phyloP scores from a whole-genome alignment of 2,888 invertebrate genomes.

The Parasteatoda lunata region DNA sequence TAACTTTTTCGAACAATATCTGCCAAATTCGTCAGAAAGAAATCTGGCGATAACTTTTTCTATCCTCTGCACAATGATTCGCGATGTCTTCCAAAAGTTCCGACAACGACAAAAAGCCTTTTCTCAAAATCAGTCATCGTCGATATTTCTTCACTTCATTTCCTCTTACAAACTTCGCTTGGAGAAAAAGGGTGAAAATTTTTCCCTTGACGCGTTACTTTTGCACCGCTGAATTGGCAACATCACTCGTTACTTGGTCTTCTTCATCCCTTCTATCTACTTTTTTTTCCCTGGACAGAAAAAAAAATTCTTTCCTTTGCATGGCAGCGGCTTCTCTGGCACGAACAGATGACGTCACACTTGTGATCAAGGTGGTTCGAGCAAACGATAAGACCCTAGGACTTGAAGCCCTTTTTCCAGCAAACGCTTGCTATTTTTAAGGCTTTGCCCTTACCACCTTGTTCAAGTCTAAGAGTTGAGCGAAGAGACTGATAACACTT shows the following conservation, averaged over 20 bases:
- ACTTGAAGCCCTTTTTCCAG: not conserved
- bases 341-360: slow-evolving; percentile 48
- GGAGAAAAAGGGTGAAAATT: slow-evolving; percentile 17
- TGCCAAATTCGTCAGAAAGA: not conserved
- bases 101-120: not conserved
- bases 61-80: not conserved
- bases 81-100: not conserved
- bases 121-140: not conserved
- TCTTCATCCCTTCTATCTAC: not conserved
- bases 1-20: not conserved
- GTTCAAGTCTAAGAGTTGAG: not conserved
- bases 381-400: slow-evolving; percentile 25
- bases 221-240: slow-evolving; percentile 36
- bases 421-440: not conserved
- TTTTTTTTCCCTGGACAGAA: not conserved
- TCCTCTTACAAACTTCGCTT: not conserved
- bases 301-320: slow-evolving; percentile 23
- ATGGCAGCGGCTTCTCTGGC: slow-evolving; percentile 32
- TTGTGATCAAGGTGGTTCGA: not conserved
- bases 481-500: slow-evolving; percentile 18
- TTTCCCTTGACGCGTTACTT: slow-evolving; percentile 5
- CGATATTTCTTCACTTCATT: slow-evolving; percentile 5
- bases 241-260: slow-evolving; percentile 1
- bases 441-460: not conserved
- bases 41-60: not conserved